These are phyloP conservation scores for Ceyx cyanopectus DNA, from an alignment of 2,113 vertebrate species.

Conservation along the genomic window DNA sequence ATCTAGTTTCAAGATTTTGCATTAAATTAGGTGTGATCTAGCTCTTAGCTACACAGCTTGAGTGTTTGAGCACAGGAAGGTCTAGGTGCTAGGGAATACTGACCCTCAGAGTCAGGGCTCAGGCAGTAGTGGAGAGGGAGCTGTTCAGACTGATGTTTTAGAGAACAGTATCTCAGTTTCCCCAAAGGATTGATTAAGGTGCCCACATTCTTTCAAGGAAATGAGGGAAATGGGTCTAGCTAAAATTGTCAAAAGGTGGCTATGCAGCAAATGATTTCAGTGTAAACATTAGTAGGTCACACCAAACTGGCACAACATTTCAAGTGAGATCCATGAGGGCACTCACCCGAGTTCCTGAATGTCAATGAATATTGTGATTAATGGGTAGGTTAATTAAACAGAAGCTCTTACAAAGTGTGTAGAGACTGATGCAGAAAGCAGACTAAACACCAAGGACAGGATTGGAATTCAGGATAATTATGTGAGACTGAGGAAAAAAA, in stretches of 20 bases:
- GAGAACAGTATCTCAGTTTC: neutral
- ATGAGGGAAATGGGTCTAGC: neutral
- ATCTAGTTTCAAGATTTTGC: neutral
- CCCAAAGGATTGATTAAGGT: neutral
- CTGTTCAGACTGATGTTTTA: neutral
- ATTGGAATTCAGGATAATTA: neutral
- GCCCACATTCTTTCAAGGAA: fast-evolving
- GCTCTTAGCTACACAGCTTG: neutral
- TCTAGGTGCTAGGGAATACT: neutral
- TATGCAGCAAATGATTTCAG: neutral
- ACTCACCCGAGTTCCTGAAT: neutral
- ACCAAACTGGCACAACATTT: neutral
- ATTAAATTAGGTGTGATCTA: neutral
- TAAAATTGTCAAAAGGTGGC: neutral
- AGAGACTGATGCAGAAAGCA: neutral
- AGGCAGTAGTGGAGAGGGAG: neutral
- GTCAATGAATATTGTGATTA: neutral
- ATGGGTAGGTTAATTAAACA: neutral
- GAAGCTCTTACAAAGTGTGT: neutral
- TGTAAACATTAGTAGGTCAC: neutral
- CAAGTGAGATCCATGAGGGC: neutral
- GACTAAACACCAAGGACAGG: neutral
- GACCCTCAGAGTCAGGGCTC: neutral
- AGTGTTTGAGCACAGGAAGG: neutral
- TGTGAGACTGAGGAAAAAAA: neutral